Evolutionary conservation across 2,797 vertebrate species (phyloP).

Genomic region (Rhinoraja longicauda): DNA sequence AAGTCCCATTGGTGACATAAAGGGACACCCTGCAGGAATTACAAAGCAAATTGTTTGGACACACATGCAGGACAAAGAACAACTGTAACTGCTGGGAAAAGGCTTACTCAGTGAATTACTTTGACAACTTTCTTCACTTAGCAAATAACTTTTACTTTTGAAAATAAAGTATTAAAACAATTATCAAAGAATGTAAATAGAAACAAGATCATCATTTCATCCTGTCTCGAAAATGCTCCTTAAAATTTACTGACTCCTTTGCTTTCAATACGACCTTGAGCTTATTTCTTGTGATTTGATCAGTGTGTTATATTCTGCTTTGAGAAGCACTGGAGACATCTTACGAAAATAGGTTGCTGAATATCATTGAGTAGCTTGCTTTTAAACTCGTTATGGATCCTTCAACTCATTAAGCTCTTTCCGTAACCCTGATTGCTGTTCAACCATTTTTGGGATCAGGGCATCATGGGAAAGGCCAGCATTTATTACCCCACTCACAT

Average conservation of each 20-base stretch:
- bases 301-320: neutral
- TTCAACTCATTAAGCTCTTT: neutral
- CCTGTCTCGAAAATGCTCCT: neutral
- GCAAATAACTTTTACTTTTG: neutral
- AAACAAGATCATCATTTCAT: neutral
- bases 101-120: neutral
- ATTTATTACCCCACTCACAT: too few species aligned
- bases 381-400: neutral
- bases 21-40: conserved; percentile 32
- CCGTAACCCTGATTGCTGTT: neutral
- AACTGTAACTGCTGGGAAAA: conserved; percentile 42
- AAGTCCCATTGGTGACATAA: conserved; percentile 58
- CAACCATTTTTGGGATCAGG: neutral
- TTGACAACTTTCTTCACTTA: neutral
- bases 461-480: too few species aligned
- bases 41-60: conserved; percentile 3
- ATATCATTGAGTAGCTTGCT: neutral
- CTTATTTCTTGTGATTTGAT: neutral
- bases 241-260: neutral
- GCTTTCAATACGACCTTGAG: neutral
- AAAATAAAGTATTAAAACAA: neutral
- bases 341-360: neutral
- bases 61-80: conserved; percentile 36
- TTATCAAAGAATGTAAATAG: neutral
- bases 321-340: neutral